Percentiles rank a stretch among this genome's conserved stretches.
Evolutionary conservation across 2,888 invertebrate genomes (phyloP).

Genomic region (Latrodectus hesperus): DNA sequence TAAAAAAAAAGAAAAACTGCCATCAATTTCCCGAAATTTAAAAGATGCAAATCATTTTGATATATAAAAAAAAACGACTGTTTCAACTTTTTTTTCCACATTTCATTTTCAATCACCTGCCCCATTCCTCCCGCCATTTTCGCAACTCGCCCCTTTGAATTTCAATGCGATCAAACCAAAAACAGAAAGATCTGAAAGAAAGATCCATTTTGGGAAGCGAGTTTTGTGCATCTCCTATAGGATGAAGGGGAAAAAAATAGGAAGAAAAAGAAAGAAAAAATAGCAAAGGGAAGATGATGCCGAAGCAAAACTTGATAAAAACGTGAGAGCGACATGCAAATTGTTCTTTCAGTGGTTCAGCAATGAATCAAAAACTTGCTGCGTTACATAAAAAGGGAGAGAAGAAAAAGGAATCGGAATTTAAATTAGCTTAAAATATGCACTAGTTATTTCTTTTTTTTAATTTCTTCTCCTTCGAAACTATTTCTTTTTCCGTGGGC

Average conservation of each 20-base stretch:
- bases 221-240: not conserved
- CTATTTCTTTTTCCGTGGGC: not conserved
- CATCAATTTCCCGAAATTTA: not conserved
- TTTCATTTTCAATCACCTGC: not conserved
- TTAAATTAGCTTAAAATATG: constrained; percentile 60
- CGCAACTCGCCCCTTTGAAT: constrained; percentile 3
- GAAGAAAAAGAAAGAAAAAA: not conserved
- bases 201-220: not conserved
- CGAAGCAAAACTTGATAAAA: constrained; percentile 22
- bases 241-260: too few relatives aligned
- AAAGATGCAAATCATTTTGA: constrained; percentile 2
- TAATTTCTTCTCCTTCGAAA: not conserved
- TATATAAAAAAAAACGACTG: not conserved
- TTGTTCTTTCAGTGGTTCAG: constrained; percentile 12
- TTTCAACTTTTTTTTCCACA: not conserved
- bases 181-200: not conserved
- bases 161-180: constrained; percentile 18
- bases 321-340: constrained; percentile 29
- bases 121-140: too few relatives aligned
- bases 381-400: constrained; percentile 11
- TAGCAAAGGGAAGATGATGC: constrained; percentile 4
- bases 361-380: constrained; percentile 41
- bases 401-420: constrained; percentile 32
- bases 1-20: too few relatives aligned
- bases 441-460: constrained; percentile 19